Percentiles rank a stretch among this genome's conserved stretches.
Evolutionary conservation across 2,113 vertebrate genomes (phyloP).

Genomic region (Stercorarius parasiticus): DNA sequence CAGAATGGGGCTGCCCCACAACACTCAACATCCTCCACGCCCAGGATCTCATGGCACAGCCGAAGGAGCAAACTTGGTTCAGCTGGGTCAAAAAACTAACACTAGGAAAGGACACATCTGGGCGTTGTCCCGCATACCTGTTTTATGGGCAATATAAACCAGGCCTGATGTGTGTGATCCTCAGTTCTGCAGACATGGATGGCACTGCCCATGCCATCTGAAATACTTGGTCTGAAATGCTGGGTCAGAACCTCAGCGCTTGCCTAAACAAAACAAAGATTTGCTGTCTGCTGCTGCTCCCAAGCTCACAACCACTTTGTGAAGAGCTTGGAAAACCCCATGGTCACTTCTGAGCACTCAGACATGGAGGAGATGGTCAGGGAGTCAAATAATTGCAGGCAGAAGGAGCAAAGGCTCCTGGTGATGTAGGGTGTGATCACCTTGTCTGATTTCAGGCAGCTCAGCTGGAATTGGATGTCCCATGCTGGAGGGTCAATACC

Average conservation of each 20-base stretch:
- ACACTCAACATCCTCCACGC: neutral
- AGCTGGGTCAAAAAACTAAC: neutral
- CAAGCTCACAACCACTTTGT: neutral
- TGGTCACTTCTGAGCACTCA: neutral
- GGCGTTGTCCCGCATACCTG: rapidly evolving
- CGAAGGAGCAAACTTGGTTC: neutral
- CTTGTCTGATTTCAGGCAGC: neutral
- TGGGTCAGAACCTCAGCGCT: neutral
- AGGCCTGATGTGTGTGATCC: rapidly evolving
- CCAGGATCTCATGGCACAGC: neutral
- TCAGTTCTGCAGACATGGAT: neutral
- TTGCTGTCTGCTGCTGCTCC: neutral
- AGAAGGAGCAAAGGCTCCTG: neutral
- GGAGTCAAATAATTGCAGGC: neutral
- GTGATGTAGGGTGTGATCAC: neutral
- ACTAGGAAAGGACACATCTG: rapidly evolving
- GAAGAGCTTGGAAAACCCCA: neutral
- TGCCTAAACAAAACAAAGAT: neutral
- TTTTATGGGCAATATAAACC: neutral
- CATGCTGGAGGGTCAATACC: neutral
- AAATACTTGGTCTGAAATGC: neutral
- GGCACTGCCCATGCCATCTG: neutral
- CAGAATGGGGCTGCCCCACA: neutral
- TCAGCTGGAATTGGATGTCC: neutral
- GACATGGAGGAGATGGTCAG: neutral